phyloP scores from a whole-genome alignment of 2,888 invertebrate species.

The Megamerina dolium region DNA sequence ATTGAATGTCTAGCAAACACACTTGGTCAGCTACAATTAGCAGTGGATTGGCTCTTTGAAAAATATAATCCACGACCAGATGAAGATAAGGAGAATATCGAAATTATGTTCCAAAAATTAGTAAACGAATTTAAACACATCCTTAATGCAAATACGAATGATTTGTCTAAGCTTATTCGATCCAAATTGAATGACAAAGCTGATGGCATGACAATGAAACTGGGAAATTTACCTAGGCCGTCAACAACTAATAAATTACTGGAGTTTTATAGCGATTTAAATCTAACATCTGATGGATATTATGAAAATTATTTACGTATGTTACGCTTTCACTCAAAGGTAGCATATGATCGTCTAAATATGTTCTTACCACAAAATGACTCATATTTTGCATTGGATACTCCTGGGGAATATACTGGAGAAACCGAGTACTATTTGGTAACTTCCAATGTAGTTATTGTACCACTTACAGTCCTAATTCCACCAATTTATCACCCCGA shows the following conservation, averaged over 20 bases:
- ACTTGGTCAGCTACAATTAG: constrained; percentile 20
- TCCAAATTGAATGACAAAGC: constrained; percentile 19
- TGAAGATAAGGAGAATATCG: constrained; percentile 11
- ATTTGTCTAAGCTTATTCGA: constrained; percentile 14
- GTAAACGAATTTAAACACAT: constrained; percentile 18
- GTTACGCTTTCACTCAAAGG: constrained; percentile 11
- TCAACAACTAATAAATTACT: constrained; percentile 11
- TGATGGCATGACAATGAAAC: constrained; percentile 19
- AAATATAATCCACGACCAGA: constrained; percentile 12
- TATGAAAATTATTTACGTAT: constrained; percentile 22
- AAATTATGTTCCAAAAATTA: constrained; percentile 16
- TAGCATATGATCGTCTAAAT: constrained; percentile 3
- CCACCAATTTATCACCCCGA: constrained; percentile 21
- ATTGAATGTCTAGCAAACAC: constrained; percentile 16
- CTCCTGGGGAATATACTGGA: constrained; percentile 14
- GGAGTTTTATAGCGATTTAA: constrained; percentile 14
- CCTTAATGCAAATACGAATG: constrained; percentile 15
- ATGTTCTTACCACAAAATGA: constrained; percentile 3
- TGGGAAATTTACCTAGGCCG: constrained; percentile 22
- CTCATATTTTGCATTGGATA: constrained; percentile 11
- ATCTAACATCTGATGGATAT: constrained; percentile 11
- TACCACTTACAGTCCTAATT: constrained; percentile 21
- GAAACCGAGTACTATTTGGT: constrained; percentile 23
- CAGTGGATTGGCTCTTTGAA: constrained; percentile 24
- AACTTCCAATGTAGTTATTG: constrained; percentile 17